Evolutionary conservation across 2,888 invertebrate species (phyloP), one percentile per base, ranked within the genome.

Genomic region (Eueremaeus valkanovi): DNA sequence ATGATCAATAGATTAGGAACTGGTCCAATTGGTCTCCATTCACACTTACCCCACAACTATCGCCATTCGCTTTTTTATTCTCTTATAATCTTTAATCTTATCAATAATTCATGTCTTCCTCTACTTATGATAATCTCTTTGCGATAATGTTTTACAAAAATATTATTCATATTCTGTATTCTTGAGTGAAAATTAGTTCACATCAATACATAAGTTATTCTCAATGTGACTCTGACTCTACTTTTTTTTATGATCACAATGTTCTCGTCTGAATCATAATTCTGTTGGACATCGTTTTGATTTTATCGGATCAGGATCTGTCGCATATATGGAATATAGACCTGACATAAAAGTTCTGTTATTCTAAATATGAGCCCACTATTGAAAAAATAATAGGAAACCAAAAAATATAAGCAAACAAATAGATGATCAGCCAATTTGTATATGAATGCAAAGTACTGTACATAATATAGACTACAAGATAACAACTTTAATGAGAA

Each of bases 51-150:
- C n/a, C n/a, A 1, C 0, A 2, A 33, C 21, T 29, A 66, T 36
- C 21, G 36, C 16, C 21, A 9, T 33, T 66, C 21, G 45, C n/a
- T 42, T 42, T 70, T 61, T 61, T 61, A 61, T n/a, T 31, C 3
- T 61, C 29, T 6, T 31, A 16, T 58, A 36, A 40, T 68, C 40
- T 68, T 27, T 70, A 42, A 70, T 42, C 70, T 70, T 42, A 45
- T 70, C 42, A 70, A 70, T 70, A 45, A 70, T 70, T 70, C 70
- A 70, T 70, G 36, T 66, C 33, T 66, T 66, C 24, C 31, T 63
- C 55, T 31, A 18, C 58, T 31, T 58, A 58, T 58, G 3, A 18
- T 58, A 58, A 58, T 58, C 58, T 29, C 31, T 27, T 29, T 13
- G 16, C 29, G 29, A 31, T n/a, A n/a, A n/a, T n/a, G n/a, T n/a